Conservation (phyloP, 2,888 invertebrate genomes). For the Ophioninae sp. region DNA sequence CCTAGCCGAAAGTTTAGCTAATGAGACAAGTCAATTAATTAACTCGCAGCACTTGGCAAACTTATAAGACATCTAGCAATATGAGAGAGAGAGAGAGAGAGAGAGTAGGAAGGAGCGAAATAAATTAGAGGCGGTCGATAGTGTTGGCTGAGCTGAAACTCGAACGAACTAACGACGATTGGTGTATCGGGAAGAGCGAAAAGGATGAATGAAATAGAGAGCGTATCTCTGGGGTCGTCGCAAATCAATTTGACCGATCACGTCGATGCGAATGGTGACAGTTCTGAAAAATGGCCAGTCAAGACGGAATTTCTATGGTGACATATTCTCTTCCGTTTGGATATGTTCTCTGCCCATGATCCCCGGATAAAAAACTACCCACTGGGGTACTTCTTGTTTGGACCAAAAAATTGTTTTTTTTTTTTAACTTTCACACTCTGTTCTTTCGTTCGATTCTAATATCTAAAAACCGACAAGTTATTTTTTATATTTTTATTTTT, state of each 20-base stretch:
- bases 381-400: neutral
- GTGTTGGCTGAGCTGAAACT: slow-evolving; percentile 26
- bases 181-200: slow-evolving; percentile 31
- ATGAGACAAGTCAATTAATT: neutral
- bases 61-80: neutral
- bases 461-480: too few relatives aligned
- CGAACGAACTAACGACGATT: slow-evolving; percentile 15
- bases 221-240: slow-evolving; percentile 30
- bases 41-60: neutral
- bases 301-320: slow-evolving; percentile 21
- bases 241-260: slow-evolving; percentile 46
- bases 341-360: slow-evolving; percentile 1
- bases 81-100: neutral
- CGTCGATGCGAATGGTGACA: slow-evolving; percentile 14
- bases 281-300: slow-evolving; percentile 32
- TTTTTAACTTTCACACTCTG: neutral
- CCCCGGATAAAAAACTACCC: slow-evolving; percentile 11
- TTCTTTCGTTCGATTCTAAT: neutral
- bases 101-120: neutral
- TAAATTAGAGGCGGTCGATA: neutral
- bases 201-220: slow-evolving; percentile 22
- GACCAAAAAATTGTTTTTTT: neutral
- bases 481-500: too few relatives aligned
- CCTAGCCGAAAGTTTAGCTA: neutral
- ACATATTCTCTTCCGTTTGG: slow-evolving; percentile 12